phyloP scores from a whole-genome alignment of 2,797 vertebrate genomes.

The Cirrhinus mrigala region DNA sequence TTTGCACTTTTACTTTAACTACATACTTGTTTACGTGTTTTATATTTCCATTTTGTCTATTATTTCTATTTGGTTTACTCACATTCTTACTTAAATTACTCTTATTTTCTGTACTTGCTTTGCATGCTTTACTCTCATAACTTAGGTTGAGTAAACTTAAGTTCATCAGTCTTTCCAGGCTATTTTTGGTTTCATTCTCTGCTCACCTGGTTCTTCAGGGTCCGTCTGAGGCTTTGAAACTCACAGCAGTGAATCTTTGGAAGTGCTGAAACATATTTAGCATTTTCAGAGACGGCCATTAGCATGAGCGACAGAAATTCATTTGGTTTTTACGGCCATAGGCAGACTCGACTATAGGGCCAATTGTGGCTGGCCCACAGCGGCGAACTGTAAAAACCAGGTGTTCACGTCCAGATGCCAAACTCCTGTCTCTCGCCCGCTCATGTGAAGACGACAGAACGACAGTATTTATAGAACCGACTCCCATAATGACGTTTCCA shows the following conservation, averaged over 20 bases:
- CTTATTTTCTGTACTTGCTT: background rate
- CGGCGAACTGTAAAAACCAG: constrained; percentile 28
- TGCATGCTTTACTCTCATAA: background rate
- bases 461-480: constrained; percentile 48
- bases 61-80: background rate
- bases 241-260: background rate
- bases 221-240: background rate
- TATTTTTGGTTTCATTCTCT: background rate
- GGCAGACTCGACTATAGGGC: background rate
- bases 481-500: constrained; percentile 54
- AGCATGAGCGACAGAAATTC: constrained; percentile 5
- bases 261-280: background rate
- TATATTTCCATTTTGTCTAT: background rate
- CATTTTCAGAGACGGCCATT: background rate
- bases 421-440: constrained; percentile 12
- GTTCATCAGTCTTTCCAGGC: background rate
- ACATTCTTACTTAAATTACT: constrained; percentile 18
- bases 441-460: background rate
- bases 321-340: constrained; percentile 15
- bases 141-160: background rate
- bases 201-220: background rate
- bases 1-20: background rate
- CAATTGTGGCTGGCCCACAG: background rate
- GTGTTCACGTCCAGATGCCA: constrained; percentile 23
- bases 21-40: background rate